phyloP scores from a whole-genome alignment of 2,797 vertebrate species.

The Phalloptychus januarius region DNA sequence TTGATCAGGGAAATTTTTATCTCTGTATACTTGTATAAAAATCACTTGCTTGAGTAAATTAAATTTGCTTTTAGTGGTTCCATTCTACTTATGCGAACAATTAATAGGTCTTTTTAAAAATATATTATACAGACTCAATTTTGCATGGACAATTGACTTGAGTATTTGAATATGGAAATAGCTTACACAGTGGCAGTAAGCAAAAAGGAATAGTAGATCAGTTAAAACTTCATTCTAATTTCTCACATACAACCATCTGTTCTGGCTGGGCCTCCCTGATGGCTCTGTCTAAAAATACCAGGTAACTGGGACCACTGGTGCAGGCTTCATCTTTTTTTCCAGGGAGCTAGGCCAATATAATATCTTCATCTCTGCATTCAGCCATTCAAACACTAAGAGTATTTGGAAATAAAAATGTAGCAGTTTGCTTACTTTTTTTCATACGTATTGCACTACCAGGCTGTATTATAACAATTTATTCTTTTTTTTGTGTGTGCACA shows the following conservation, averaged over 20 bases:
- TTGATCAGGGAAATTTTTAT: not conserved
- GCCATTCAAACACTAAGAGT: not conserved
- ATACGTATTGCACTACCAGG: not conserved
- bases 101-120: not conserved
- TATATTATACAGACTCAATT: not conserved
- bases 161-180: not conserved
- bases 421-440: not conserved
- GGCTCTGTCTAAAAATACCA: not conserved
- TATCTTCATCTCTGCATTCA: not conserved
- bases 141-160: not conserved
- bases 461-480: not conserved
- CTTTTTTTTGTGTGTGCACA: not conserved
- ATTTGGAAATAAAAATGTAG: not conserved
- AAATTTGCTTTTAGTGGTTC: not conserved
- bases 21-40: not conserved
- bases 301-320: not conserved
- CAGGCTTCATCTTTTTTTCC: not conserved
- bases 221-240: constrained; percentile 1
- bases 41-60: not conserved
- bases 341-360: not conserved
- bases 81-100: not conserved
- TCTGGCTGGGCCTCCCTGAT: not conserved
- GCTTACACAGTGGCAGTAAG: not conserved
- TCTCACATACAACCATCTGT: not conserved
- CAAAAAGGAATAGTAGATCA: constrained; percentile 1